A percentile compares a stretch with the other conserved stretches of the same genome.
Conservation (phyloP, 1,140 invertebrate genomes). For the Phortica variegata region DNA sequence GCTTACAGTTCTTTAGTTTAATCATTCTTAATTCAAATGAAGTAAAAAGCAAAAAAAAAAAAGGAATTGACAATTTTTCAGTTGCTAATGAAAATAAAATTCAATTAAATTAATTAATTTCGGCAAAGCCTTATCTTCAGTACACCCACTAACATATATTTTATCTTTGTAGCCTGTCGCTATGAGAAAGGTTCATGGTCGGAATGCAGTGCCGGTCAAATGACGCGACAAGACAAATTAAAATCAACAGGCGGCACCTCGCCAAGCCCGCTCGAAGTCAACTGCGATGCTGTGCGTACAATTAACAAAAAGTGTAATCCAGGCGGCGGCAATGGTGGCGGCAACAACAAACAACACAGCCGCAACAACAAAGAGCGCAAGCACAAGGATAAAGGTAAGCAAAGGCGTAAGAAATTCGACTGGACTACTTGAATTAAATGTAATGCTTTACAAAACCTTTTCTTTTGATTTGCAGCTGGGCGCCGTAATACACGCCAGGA, state of each 20-base stretch:
- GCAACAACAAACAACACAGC: conserved; percentile 8
- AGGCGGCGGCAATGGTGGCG: conserved; percentile 58
- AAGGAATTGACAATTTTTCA: too few relatives aligned
- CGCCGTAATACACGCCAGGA: too few relatives aligned
- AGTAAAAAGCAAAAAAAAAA: too few relatives aligned
- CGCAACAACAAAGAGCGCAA: conserved; percentile 42
- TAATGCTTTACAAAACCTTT: too few relatives aligned
- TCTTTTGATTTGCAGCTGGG: too few relatives aligned
- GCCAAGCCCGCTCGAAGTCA: conserved; percentile 23
- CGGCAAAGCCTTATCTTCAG: too few relatives aligned
- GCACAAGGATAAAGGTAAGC: conserved; percentile 48
- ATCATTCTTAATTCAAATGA: too few relatives aligned
- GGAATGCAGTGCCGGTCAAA: conserved; percentile 68
- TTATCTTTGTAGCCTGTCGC: conserved; percentile 63
- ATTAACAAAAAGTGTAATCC: conserved; percentile 69
- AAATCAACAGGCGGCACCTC: conserved; percentile 65
- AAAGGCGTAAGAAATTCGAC: too few relatives aligned
- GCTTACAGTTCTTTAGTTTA: too few relatives aligned
- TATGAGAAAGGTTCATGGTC: conserved; percentile 81
- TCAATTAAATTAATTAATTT: too few relatives aligned
- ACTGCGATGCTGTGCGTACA: conserved; percentile 67
- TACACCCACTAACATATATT: neutral
- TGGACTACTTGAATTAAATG: too few relatives aligned
- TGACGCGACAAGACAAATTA: conserved; percentile 69
- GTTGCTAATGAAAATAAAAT: too few relatives aligned